Evolutionary conservation across 2,113 vertebrate species (phyloP), one percentile per base, ranked within the genome.

Genomic region (Syrrhaptes paradoxus): DNA sequence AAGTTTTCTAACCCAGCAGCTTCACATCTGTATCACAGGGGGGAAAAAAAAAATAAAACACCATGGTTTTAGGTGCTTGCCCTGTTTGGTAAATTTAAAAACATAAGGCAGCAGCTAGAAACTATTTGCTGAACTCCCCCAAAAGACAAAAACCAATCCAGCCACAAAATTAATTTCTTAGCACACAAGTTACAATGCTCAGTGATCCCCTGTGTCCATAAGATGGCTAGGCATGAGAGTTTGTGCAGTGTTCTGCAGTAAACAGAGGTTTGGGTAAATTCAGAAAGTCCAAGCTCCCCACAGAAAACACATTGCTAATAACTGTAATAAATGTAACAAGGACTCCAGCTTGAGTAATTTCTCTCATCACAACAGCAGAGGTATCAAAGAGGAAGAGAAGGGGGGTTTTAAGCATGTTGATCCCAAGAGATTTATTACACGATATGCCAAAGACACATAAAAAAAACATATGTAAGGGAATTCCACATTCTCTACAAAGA

Each of bases 361-460:
- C 46, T 83, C 75, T 74, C 41, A 70, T 73, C 67, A 25, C 32
- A 76, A 58, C 54, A 87, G 57, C 14, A 58, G 32, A 73, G 7
- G 21, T 58, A 87, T 54, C 49, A 76, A 55, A 94, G 62, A 87
- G 46, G 65, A 94, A 85, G 14, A 84, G 13, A 66, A 87, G 83
- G 20, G 4, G 19, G 3, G 29, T 87, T 45, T 85, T 57, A 57
- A 45, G 75, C 28, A 17, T 3, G 16, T 15, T 58, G 61, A 45
- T 85, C 72, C 43, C 87, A 54, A 61, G 55, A 79, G 38, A 80
- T 61, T 72, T 72, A 75, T 20, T 43, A 61, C 34, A 46, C 0
- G 0, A 21, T 16, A 78, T 16, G 4, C 22, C 48, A 89, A 82
- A 59, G 6, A 57, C n/a, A 79, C 6, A 4, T 13, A 67, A 88